Conservation (phyloP, 2,113 vertebrate species). For the Galemys pyrenaicus region DNA sequence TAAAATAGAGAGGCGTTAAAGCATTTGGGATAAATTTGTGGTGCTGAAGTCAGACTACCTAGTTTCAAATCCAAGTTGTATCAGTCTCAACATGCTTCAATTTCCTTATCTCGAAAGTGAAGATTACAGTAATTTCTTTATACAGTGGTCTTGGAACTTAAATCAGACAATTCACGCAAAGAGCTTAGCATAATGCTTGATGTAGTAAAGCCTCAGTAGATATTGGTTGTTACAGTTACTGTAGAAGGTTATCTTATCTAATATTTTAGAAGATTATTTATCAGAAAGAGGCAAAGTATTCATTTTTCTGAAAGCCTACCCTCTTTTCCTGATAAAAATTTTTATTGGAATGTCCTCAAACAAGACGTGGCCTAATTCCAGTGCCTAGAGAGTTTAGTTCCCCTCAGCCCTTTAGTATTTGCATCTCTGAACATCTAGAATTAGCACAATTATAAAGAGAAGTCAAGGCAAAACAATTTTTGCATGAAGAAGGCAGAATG, state of each 20-base stretch:
- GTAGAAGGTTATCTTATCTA: neutral
- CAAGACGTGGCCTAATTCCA: conserved; percentile 4
- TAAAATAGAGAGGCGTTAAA: neutral
- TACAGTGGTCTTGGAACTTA: neutral
- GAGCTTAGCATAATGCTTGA: neutral
- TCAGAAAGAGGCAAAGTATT: conserved; percentile 1
- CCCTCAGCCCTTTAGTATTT: neutral
- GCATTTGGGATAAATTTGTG: neutral
- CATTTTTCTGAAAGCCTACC: neutral
- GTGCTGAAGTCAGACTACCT: neutral
- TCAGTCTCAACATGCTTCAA: neutral
- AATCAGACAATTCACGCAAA: neutral
- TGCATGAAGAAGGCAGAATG: conserved; percentile 68
- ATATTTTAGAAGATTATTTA: conserved; percentile 31
- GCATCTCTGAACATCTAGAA: conserved; percentile 32
- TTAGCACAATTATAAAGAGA: conserved; percentile 60
- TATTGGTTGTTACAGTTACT: neutral
- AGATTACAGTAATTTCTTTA: neutral
- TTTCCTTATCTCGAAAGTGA: conserved; percentile 8
- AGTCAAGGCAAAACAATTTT: conserved; percentile 69
- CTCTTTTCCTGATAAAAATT: neutral
- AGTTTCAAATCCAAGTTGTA: neutral
- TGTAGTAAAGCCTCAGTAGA: conserved; percentile 2
- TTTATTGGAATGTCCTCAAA: conserved; percentile 5
- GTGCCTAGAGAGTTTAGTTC: neutral